Conservation (phyloP, 2,888 invertebrate genomes). For the Scelioninae gen. 2 region DNA sequence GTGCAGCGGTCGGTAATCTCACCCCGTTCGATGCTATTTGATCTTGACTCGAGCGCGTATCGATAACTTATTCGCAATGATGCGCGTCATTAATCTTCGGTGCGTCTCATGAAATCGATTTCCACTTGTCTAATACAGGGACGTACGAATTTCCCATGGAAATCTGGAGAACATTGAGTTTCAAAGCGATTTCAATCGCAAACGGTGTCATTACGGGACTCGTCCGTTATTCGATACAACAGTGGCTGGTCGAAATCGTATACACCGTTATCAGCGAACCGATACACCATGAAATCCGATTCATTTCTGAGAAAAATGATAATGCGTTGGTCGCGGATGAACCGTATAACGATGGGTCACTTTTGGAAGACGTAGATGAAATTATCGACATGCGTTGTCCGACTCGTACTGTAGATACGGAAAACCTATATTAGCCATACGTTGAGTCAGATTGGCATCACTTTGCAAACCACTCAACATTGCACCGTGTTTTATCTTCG, state of each 20-base stretch:
- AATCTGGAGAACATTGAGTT: conserved; percentile 33
- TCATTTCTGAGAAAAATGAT: too few relatives aligned
- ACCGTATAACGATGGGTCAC: too few relatives aligned
- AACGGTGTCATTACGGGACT: conserved; percentile 16
- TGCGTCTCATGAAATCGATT: conserved; percentile 62
- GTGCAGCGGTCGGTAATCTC: too few relatives aligned
- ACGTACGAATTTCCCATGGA: conserved; percentile 37
- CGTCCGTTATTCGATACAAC: conserved; percentile 10
- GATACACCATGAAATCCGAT: neutral
- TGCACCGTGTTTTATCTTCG: too few relatives aligned
- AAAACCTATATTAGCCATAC: too few relatives aligned
- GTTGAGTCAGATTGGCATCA: too few relatives aligned
- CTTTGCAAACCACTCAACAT: too few relatives aligned
- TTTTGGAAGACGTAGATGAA: too few relatives aligned
- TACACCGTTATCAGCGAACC: neutral
- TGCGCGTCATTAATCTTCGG: conserved; percentile 65
- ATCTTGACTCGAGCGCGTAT: conserved; percentile 62
- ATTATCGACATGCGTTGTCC: too few relatives aligned
- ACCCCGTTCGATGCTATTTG: conserved; percentile 61
- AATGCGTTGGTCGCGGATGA: too few relatives aligned
- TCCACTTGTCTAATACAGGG: conserved; percentile 45
- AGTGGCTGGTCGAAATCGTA: neutral
- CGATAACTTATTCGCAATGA: conserved; percentile 69
- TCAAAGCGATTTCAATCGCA: conserved; percentile 26
- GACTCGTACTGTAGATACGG: too few relatives aligned